A percentile compares a stretch with the other conserved stretches of the same genome.
Evolutionary conservation across 2,797 vertebrate species (phyloP).

Genomic region (Acrossocheilus wenchowensis): DNA sequence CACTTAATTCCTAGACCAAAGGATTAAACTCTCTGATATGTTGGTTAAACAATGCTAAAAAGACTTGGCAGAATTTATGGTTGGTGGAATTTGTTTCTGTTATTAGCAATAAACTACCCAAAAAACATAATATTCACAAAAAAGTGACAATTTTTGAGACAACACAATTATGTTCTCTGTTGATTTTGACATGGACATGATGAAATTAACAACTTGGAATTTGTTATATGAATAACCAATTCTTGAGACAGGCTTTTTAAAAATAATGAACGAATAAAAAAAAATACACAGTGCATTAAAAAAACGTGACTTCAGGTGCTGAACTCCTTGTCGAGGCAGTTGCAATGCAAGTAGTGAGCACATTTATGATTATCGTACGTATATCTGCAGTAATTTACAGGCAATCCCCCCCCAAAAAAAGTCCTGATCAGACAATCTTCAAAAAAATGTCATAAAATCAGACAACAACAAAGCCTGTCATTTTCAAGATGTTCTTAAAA

Average conservation of each 20-base stretch:
- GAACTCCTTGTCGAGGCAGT: background rate
- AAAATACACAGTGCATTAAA: background rate
- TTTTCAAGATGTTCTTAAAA: background rate
- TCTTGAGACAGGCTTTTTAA: background rate
- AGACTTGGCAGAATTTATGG: background rate
- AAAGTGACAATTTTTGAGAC: background rate
- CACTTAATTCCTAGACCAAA: background rate
- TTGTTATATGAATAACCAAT: background rate
- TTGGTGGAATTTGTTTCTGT: background rate
- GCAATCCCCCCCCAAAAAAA: background rate
- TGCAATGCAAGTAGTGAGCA: background rate
- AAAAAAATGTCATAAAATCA: background rate
- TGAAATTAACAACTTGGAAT: background rate
- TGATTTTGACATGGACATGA: background rate
- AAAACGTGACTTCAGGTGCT: background rate
- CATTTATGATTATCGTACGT: background rate
- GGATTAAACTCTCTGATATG: background rate
- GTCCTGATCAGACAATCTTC: no score
- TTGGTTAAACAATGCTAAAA: background rate
- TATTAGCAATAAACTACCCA: background rate
- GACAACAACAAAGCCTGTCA: background rate
- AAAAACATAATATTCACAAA: background rate
- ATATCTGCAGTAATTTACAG: background rate
- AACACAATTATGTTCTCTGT: background rate
- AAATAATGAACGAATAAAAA: background rate